Evolutionary conservation across 2,888 invertebrate genomes (phyloP).

Genomic region (Selenia dentaria): DNA sequence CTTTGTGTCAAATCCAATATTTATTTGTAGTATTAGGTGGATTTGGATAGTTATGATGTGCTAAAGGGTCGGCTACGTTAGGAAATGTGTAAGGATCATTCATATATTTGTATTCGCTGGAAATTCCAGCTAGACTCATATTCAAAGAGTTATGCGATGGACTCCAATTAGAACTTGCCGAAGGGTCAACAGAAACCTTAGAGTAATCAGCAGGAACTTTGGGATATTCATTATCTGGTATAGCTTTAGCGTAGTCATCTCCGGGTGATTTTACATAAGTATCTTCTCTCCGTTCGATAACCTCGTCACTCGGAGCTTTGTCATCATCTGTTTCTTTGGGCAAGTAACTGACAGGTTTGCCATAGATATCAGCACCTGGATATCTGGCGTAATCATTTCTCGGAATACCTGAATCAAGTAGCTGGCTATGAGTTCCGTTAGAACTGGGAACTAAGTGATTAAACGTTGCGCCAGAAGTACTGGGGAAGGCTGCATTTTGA

Average conservation of each 20-base stretch:
- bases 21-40: slow-evolving; percentile 72
- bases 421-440: slow-evolving; percentile 76
- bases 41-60: slow-evolving; percentile 76
- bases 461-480: slow-evolving; percentile 74
- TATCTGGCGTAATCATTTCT: slow-evolving; percentile 78
- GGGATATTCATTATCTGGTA: slow-evolving; percentile 81
- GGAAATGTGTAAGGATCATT: slow-evolving; percentile 79
- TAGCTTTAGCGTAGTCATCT: slow-evolving; percentile 70
- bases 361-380: slow-evolving; percentile 67
- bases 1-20: slow-evolving; percentile 76
- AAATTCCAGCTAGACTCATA: slow-evolving; percentile 75
- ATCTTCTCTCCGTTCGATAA: slow-evolving; percentile 73
- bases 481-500: slow-evolving; percentile 78
- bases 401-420: slow-evolving; percentile 77
- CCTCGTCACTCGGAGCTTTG: slow-evolving; percentile 68
- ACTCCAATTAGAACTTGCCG: slow-evolving; percentile 81
- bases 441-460: slow-evolving; percentile 78
- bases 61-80: slow-evolving; percentile 71
- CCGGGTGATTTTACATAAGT: slow-evolving; percentile 63
- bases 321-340: slow-evolving; percentile 74
- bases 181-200: slow-evolving; percentile 78
- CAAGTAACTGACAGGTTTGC: slow-evolving; percentile 73
- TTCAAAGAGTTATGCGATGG: slow-evolving; percentile 77
- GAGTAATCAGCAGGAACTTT: slow-evolving; percentile 82
- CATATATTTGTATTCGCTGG: slow-evolving; percentile 80